Evolutionary conservation across 2,113 vertebrate species (phyloP), one percentile per base, ranked within the genome.

Genomic region (Ptilorrhoa leucosticta): DNA sequence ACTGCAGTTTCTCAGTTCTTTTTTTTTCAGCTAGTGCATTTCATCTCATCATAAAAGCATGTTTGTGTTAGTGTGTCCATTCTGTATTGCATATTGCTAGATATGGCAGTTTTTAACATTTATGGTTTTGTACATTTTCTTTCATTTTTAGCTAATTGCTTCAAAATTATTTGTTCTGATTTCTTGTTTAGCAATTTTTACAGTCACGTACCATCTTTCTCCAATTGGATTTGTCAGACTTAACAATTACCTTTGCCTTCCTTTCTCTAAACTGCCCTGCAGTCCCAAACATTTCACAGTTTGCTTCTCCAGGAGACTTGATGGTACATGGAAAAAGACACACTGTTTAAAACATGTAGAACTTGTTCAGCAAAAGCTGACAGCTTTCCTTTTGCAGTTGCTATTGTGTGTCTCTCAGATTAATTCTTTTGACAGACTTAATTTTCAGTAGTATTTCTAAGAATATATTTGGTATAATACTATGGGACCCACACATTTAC

Each of bases 171-270:
- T 42, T 78, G 13, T 81, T 89, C 75, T 76, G 37, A 60, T 88
- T 61, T 15, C 68, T 85, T 87, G 77, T 35, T 71, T 89, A 83
- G 66, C 80, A 83, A 63, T 96, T 90, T 73, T 71, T 57, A 17
- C 40, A 58, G 39, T 95, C 87, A 40, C 15, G 20, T 81, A 50
- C 73, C 66, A 85, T 44, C 64, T 88, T 95, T 75, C 73, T 93
- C 72, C 53, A 86, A 8, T 22, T 96, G 61, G 54, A 89, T 83
- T 94, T 95, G 44, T 71, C 70, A 87, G 78, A 86, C 83, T 92
- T 90, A 93, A 77, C 77, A 79, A 92, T 83, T 94, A 50, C 58
- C 63, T 94, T 71, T 88, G 76, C n/a, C 31, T 96, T 93, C 12
- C 20, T 96, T 84, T 56, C 53, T 89, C 87, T 95, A 91, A 95